Evolutionary conservation across 2,797 vertebrate genomes (phyloP).

Genomic region (Anisognathus igniventris): DNA sequence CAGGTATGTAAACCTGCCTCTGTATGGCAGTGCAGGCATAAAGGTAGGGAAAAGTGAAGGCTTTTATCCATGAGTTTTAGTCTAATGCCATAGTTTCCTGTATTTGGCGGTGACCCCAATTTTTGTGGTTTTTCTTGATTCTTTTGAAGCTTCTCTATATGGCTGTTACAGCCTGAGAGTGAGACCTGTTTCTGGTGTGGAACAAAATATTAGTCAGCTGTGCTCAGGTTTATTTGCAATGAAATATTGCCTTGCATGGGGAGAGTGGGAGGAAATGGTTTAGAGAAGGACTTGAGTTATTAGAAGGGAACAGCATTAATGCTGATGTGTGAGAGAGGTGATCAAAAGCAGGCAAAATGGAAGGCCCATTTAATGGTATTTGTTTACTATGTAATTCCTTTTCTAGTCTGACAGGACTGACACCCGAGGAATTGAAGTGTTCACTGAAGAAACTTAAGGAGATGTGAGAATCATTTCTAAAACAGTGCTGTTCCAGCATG

Average conservation of each 20-base stretch:
- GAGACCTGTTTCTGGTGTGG: not conserved
- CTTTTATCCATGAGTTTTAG: not conserved
- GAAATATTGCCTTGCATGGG: not conserved
- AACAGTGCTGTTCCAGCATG: not conserved
- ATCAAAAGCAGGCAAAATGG: not conserved
- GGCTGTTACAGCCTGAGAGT: not conserved
- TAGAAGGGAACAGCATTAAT: not conserved
- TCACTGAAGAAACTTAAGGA: not conserved
- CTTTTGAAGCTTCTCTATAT: not conserved
- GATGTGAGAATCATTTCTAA: not conserved
- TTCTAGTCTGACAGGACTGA: slow-evolving; percentile 15
- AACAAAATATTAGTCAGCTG: not conserved
- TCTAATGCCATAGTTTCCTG: not conserved
- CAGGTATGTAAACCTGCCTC: not conserved
- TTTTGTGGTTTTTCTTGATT: not conserved
- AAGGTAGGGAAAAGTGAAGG: not conserved
- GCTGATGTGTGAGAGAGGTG: not conserved
- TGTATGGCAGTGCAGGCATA: not conserved
- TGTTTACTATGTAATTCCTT: not conserved
- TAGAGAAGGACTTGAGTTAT: not conserved
- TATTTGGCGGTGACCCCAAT: not conserved
- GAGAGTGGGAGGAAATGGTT: not conserved
- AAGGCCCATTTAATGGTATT: not conserved
- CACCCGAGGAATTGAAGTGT: not conserved
- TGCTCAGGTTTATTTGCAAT: not conserved